These are phyloP conservation scores for Ranitomeya imitator DNA, from an alignment of 2,113 vertebrate species.

Conservation along the genomic window DNA sequence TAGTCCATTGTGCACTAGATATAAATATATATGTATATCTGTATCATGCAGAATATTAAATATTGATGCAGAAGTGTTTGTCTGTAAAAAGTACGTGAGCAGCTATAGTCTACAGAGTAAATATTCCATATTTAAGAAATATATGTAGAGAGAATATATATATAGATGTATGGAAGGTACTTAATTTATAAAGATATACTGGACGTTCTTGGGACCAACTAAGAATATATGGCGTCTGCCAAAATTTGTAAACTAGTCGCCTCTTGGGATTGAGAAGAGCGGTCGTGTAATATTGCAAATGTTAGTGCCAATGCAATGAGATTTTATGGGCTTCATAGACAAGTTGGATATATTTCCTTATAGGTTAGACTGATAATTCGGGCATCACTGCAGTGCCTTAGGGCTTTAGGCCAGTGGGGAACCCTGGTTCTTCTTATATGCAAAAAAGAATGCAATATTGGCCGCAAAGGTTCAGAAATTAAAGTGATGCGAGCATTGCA, in stretches of 20 bases:
- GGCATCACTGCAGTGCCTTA: not conserved
- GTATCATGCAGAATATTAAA: conserved; percentile 79
- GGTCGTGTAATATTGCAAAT: not conserved
- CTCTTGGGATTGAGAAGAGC: not conserved
- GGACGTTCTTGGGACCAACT: conserved; percentile 69
- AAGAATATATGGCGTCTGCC: not conserved
- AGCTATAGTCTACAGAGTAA: conserved; percentile 74
- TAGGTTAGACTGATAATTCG: not conserved
- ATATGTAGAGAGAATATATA: conserved; percentile 58
- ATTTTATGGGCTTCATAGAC: too few species aligned
- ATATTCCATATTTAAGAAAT: conserved; percentile 78
- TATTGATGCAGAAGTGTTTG: conserved; percentile 73
- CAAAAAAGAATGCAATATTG: not conserved
- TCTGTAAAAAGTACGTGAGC: conserved; percentile 71
- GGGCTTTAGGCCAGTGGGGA: not conserved
- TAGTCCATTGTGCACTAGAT: conserved; percentile 79
- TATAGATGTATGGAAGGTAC: conserved; percentile 61
- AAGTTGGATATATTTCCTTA: not conserved
- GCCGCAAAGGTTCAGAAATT: not conserved
- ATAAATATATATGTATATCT: conserved; percentile 73
- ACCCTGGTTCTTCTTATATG: not conserved
- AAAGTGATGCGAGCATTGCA: not conserved
- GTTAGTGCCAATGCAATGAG: not conserved
- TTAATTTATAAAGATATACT: conserved; percentile 79
- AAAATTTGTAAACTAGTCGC: not conserved